Conservation (phyloP, 1,140 invertebrate species). For the Papilio glaucus region DNA sequence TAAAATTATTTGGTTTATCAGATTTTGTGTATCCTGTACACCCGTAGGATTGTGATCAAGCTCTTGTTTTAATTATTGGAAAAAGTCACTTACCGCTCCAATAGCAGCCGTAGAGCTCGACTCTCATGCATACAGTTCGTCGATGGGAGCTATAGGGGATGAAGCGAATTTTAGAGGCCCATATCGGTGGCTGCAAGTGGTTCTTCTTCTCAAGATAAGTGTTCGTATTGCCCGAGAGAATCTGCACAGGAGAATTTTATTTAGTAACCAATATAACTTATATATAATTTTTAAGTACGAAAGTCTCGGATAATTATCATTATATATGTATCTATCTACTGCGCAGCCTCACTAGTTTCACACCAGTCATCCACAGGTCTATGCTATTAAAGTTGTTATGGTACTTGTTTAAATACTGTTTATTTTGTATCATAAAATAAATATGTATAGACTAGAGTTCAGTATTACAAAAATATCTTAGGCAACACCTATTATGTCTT, state of each 20-base stretch:
- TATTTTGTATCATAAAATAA: conserved; percentile 24
- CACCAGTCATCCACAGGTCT: not conserved
- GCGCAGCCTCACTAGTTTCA: too few species aligned
- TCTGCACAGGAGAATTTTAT: conserved; percentile 83
- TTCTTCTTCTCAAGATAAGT: conserved; percentile 91
- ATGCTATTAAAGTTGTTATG: not conserved
- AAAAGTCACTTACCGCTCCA: conserved; percentile 85
- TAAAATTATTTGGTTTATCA: too few species aligned
- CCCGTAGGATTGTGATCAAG: too few species aligned
- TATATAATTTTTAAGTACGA: too few species aligned
- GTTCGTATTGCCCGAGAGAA: conserved; percentile 91
- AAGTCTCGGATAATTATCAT: too few species aligned
- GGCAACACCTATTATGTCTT: conserved; percentile 12
- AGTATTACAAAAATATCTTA: conserved; percentile 10
- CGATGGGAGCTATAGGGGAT: conserved; percentile 92
- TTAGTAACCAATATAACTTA: not conserved
- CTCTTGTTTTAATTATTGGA: not conserved
- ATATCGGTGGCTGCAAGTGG: conserved; percentile 90
- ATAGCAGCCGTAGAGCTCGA: conserved; percentile 91
- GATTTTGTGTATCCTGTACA: too few species aligned
- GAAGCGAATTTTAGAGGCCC: conserved; percentile 91
- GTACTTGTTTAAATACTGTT: not conserved
- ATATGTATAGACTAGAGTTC: conserved; percentile 37
- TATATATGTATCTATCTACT: too few species aligned
- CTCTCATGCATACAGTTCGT: conserved; percentile 93